Percentiles rank a stretch among this genome's conserved stretches.
Conservation (phyloP, 2,113 vertebrate species). For the Xiphophorus couchianus region DNA sequence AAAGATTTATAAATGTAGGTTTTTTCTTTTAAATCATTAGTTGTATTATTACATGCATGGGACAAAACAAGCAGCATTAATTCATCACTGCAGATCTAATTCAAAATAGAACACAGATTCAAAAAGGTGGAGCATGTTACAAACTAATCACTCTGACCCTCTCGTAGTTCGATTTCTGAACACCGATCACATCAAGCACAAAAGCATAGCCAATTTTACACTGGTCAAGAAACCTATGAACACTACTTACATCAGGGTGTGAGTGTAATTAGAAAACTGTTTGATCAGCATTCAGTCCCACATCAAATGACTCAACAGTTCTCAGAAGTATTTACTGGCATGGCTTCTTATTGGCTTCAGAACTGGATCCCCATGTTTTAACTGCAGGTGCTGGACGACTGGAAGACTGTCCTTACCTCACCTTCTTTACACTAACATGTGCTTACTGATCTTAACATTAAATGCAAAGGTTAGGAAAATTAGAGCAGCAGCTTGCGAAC, state of each 20-base stretch:
- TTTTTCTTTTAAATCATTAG: no score
- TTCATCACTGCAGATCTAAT: neutral
- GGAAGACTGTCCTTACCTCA: neutral
- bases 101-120: neutral
- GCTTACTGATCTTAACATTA: neutral
- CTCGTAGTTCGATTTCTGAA: neutral
- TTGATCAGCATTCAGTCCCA: slow-evolving; percentile 3
- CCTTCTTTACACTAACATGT: neutral
- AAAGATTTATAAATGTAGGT: no score
- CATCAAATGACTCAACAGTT: neutral
- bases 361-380: neutral
- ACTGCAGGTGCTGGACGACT: neutral
- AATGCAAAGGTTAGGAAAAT: neutral
- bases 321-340: neutral
- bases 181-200: neutral
- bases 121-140: neutral
- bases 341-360: neutral
- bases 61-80: no score
- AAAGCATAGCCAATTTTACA: neutral
- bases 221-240: neutral
- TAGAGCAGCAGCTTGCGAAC: neutral
- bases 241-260: neutral
- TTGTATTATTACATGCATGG: no score
- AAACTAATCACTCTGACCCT: neutral
- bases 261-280: neutral